phyloP scores from a whole-genome alignment of 2,797 vertebrate genomes.

The Clarias fuscus region DNA sequence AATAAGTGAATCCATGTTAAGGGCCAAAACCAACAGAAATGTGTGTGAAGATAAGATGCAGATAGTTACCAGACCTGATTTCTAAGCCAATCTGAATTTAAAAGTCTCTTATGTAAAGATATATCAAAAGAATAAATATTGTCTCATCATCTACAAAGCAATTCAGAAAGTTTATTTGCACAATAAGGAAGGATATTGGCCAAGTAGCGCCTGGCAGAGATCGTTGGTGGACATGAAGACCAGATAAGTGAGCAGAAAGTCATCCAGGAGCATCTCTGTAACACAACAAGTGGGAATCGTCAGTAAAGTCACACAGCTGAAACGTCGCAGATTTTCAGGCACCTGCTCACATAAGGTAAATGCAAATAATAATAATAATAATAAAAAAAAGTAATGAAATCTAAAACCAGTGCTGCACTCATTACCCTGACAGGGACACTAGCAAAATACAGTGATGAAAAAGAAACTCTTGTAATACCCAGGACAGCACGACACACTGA shows the following conservation, averaged over 20 bases:
- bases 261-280: slow-evolving; percentile 94
- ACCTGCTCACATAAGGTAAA: not conserved
- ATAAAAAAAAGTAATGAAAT: not conserved
- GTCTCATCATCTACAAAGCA: not conserved
- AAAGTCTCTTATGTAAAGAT: not conserved
- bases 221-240: slow-evolving; percentile 97
- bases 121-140: not conserved
- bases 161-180: not conserved
- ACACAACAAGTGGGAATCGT: slow-evolving; percentile 55
- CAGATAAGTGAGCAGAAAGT: slow-evolving; percentile 95
- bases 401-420: not conserved
- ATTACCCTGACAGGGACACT: slow-evolving; percentile 4
- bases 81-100: not conserved
- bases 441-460: slow-evolving; percentile 2
- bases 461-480: not conserved
- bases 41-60: not conserved
- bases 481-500: slow-evolving; percentile 24
- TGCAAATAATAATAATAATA: not conserved
- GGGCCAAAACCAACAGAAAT: slow-evolving; percentile 44
- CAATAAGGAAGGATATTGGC: slow-evolving; percentile 90
- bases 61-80: not conserved
- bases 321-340: not conserved
- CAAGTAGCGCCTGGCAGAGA: slow-evolving; percentile 92
- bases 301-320: not conserved
- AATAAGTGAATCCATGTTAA: slow-evolving; percentile 84